phyloP scores from a whole-genome alignment of 2,797 vertebrate genomes.

The Hemitrygon akajei region DNA sequence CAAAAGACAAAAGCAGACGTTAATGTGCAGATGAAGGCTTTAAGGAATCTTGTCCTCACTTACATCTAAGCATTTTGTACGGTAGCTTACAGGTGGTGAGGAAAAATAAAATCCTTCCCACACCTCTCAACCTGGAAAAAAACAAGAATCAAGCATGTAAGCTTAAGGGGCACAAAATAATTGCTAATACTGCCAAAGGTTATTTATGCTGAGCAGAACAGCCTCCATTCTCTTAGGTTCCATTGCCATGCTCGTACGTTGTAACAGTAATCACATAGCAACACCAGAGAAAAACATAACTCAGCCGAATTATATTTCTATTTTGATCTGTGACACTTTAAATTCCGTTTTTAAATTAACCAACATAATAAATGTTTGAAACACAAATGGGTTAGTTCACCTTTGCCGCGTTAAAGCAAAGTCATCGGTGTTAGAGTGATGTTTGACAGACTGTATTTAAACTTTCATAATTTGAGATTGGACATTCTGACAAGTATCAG shows the following conservation, averaged over 20 bases:
- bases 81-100: background rate
- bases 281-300: background rate
- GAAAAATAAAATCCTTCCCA: background rate
- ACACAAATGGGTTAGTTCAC: background rate
- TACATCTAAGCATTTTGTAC: background rate
- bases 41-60: background rate
- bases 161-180: background rate
- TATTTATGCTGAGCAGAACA: background rate
- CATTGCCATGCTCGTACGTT: background rate
- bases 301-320: background rate
- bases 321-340: constrained; percentile 10
- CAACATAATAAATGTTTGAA: background rate
- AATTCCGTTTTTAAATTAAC: background rate
- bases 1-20: background rate
- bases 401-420: background rate
- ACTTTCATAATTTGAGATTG: background rate
- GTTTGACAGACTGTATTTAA: background rate
- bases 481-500: background rate
- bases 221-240: background rate
- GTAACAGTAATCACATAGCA: background rate
- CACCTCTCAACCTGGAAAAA: background rate
- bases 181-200: background rate
- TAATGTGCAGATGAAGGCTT: background rate
- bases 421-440: background rate
- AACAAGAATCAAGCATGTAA: background rate